Base-by-base conservation (phyloP, 2,888 invertebrate species). In the Cheilosia scutellata region DNA sequence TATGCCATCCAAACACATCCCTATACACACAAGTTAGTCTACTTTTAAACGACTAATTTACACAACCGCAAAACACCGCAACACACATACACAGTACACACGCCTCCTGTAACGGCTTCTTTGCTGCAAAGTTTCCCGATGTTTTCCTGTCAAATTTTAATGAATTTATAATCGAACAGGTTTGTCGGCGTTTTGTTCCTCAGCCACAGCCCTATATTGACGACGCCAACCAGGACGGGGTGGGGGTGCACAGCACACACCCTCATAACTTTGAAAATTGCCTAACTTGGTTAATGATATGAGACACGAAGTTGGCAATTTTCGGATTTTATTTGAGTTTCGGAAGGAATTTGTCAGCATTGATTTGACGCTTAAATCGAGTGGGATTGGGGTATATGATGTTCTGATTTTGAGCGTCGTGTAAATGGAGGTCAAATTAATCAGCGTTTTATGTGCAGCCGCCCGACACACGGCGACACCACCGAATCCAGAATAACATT, bases 81-180 rank as follows among this genome's bases (percentile, higher is more conserved):
- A 44, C 33, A 57, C 31, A 25, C 5, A 11, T 31, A 37, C 58
- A 58, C 25, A 53, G 20, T 55, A 27, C 42, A 40, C 37, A 33
- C 78, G 63, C 13, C 68, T 53, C 62, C 58, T 44, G 20, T 40
- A 51, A 49, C 16, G 58, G 25, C 66, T 71, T 55, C 83, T 57
- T 78, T 74, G 47, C 37, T 58, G 49, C 57, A 86, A 86, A 86
- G 65, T 86, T 86, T 76, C 65, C 66, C 76, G 68, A 82, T 86
- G 82, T 82, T 82, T 86, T 82, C 68, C 82, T 82, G 86, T 86
- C 82, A 76, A 86, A 82, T 66, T 86, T 82, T 82, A 82, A 86
- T 86, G 82, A 86, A 86, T 82, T 82, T 82, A 86, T 86, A 86
- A 86, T 80, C 84, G 84, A 86, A 66, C 71, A 86, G 76, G 80